phyloP scores from a whole-genome alignment of 1,140 invertebrate genomes.

The Trichomalopsis sarcophagae region DNA sequence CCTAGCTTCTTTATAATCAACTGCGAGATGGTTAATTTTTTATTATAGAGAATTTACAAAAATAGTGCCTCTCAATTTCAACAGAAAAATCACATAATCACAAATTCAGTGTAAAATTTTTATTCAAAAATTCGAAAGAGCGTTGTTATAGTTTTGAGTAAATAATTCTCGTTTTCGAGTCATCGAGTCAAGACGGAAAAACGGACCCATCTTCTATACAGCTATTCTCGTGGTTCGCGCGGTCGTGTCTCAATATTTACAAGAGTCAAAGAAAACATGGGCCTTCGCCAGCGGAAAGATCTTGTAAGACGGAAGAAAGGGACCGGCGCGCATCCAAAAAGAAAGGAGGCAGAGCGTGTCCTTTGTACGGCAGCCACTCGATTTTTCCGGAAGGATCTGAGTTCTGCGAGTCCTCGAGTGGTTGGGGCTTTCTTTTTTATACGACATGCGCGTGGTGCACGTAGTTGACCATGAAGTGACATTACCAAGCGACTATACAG shows the following conservation, averaged over 20 bases:
- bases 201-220: slow-evolving; percentile 6
- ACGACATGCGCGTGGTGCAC: too few relatives aligned
- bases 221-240: neutral
- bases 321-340: neutral
- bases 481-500: too few relatives aligned
- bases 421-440: neutral
- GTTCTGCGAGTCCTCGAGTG: slow-evolving; percentile 59
- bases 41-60: neutral
- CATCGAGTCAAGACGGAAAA: neutral
- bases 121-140: too few relatives aligned
- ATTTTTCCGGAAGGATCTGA: slow-evolving; percentile 60
- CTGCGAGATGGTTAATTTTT: neutral
- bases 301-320: neutral
- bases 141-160: neutral
- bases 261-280: slow-evolving; percentile 30
- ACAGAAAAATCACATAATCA: too few relatives aligned
- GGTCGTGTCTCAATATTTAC: slow-evolving; percentile 69
- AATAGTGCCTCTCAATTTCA: too few relatives aligned
- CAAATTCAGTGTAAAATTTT: too few relatives aligned
- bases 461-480: too few relatives aligned
- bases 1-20: neutral
- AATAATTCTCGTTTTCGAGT: neutral
- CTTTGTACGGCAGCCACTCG: slow-evolving; percentile 56
- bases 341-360: neutral
- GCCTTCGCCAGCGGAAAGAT: neutral